Evolutionary conservation across 2,797 vertebrate species (phyloP).

Genomic region (Molossus molossus): DNA sequence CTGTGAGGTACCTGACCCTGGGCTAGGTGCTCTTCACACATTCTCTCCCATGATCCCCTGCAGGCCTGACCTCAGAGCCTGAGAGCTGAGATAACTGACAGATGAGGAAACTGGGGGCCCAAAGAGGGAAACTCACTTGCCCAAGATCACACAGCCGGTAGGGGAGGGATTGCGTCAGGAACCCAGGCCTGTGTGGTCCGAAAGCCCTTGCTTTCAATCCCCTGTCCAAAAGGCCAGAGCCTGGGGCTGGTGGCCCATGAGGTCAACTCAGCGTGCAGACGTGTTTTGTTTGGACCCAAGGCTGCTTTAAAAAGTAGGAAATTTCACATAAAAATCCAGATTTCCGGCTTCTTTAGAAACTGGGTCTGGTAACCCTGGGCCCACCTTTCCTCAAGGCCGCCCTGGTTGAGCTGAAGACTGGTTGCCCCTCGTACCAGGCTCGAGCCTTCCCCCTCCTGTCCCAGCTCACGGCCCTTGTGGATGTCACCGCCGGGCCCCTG

Average conservation of each 20-base stretch:
- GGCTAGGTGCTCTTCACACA: neutral
- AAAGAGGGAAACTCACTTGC: neutral
- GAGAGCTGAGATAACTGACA: neutral
- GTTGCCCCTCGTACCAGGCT: neutral
- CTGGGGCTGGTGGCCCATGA: constrained; percentile 55
- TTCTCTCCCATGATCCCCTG: neutral
- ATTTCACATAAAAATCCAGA: constrained; percentile 82
- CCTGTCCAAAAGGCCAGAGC: neutral
- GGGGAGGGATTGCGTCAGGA: neutral
- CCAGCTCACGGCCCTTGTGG: neutral
- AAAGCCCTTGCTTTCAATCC: neutral
- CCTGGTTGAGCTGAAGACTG: neutral
- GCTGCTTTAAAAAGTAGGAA: constrained; percentile 78
- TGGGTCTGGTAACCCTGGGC: constrained; percentile 70
- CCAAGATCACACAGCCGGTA: neutral
- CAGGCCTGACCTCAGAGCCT: neutral
- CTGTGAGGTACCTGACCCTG: neutral
- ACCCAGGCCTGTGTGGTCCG: neutral
- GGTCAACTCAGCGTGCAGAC: constrained; percentile 70
- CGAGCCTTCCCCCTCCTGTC: neutral
- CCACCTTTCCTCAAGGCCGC: constrained; percentile 29
- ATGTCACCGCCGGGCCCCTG: neutral
- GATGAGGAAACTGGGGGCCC: neutral
- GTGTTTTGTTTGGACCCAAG: constrained; percentile 75
- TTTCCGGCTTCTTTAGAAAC: constrained; percentile 81